Evolutionary conservation across 1,140 invertebrate species (phyloP), one percentile per base, ranked within the genome.

Genomic region (Megathymus violae): DNA sequence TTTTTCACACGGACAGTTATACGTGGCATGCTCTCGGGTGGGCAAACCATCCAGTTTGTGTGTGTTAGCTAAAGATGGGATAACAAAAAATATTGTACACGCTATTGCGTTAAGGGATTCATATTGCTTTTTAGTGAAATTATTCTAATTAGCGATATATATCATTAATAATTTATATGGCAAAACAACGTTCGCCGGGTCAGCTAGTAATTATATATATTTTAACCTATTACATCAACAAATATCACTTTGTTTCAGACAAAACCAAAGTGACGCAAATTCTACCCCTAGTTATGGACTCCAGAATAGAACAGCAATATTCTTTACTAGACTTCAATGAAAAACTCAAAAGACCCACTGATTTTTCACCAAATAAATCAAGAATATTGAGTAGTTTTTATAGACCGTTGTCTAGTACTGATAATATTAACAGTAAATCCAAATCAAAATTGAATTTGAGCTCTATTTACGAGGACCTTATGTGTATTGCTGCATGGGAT

Each of bases 241-340:
- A n/a, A n/a, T n/a, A n/a, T 31, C 9, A 31, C 7, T 31, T 31
- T 31, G 7, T 83, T 81, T 25, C 79, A 89, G 87, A 72, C 7
- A 15, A 17, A 19, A 74, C 74, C 31, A 74, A 64, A 16, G 51
- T 86, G 16, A 43, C 47, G 17, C 43, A 69, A 27, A 64, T 85
- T 0, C 51, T 89, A 11, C 80, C 82, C 2, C 25, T 69, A 6
- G 69, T 88, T 31, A 54, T 86, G 34, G 64, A 81, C 47, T 48
- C 71, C 2, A 62, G 68, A 4, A 68, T 69, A 4, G 52, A 47
- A 0, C 65, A 81, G 3, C 74, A 80, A 10, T 61, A 69, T 36
- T 79, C 76, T 0, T 54, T 87, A 52, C 38, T 88, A 15, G 85
- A 88, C 0, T 83, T 80, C 50, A 88, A 83, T 27, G 82, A 88